Evolutionary conservation across 2,113 vertebrate species (phyloP), one percentile per base, ranked within the genome.

Genomic region (Corythoichthys haematopterus): DNA sequence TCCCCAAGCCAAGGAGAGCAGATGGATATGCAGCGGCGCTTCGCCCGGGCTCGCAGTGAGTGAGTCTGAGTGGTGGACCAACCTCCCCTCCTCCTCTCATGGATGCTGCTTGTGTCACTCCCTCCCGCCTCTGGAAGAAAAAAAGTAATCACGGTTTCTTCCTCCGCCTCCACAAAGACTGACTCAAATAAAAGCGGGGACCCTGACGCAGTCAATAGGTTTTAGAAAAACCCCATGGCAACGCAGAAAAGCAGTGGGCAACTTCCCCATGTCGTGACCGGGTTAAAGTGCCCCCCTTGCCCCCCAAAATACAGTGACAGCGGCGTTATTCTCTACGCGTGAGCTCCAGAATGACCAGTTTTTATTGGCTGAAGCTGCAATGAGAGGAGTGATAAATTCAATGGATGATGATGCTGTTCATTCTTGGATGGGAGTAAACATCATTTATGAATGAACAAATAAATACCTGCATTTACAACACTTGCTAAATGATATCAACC

Each of bases 241-340:
- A 92, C 91, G 81, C 71, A 15, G 76, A 68, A 86, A 84, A 73
- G 60, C 82, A 66, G 78, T 71, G 76, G 84, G 83, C 86, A 89
- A 92, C 87, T 91, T 90, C 82, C 77, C 82, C 71, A 65, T 80
- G 86, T 76, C 71, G 87, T 90, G 88, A 90, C 83, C 85, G 87
- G 87, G 90, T 88, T 88, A 81, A 85, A 80, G 66, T 76, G 38
- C 74, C 35, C 69, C 70, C 71, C 52, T 65, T 7, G 45, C 75
- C 36, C 74, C 70, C 73, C 43, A 70, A 51, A 37, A 65, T 61
- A 61, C 8, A 62, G 59, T 62, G 59, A 62, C 40, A 28, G 60
- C 61, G 47, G 51, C 63, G 63, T 65, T 51, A 51, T 13, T 63
- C 74, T 71, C 64, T 20, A 66, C 83, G 84, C 57, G 20, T 28